These are phyloP conservation scores for Ageneiosus marmoratus DNA, from an alignment of 2,113 vertebrate species.

Conservation along the genomic window DNA sequence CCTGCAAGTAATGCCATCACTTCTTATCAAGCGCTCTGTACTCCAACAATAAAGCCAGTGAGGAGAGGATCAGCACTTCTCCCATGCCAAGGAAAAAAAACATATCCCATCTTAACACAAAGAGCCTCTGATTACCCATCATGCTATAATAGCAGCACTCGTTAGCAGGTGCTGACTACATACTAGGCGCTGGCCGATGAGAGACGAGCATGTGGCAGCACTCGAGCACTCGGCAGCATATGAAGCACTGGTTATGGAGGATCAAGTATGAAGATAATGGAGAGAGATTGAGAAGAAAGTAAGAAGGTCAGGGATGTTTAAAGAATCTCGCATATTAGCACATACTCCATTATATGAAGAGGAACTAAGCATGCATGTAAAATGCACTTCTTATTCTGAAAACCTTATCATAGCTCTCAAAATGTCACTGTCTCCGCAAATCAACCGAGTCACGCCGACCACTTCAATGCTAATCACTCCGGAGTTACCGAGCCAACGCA, in stretches of 20 bases:
- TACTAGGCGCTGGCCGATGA: slow-evolving; percentile 14
- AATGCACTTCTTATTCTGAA: slow-evolving; percentile 20
- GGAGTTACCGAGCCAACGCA: slow-evolving; percentile 13
- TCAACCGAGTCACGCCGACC: not conserved
- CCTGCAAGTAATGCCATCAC: slow-evolving; percentile 2
- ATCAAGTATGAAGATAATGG: slow-evolving; percentile 29
- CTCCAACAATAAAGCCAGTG: slow-evolving; percentile 21
- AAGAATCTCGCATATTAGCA: slow-evolving; percentile 47
- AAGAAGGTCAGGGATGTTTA: slow-evolving; percentile 48
- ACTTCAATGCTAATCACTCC: slow-evolving; percentile 29
- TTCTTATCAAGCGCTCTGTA: slow-evolving; percentile 34
- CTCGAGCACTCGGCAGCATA: not conserved
- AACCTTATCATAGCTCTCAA: slow-evolving; percentile 38
- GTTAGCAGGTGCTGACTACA: not conserved
- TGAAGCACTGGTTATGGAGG: not conserved
- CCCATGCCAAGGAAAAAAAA: not conserved
- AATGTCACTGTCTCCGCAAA: slow-evolving; percentile 42
- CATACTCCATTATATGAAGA: slow-evolving; percentile 41
- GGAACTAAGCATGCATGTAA: slow-evolving; percentile 26
- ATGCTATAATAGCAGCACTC: not conserved
- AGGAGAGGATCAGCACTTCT: not conserved
- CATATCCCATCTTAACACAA: slow-evolving; percentile 7
- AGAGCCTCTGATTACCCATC: slow-evolving; percentile 25
- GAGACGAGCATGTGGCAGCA: slow-evolving; percentile 32
- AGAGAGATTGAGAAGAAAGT: slow-evolving; percentile 5